These are phyloP conservation scores for Hippocampus abdominalis DNA, from an alignment of 2,113 vertebrate genomes.

Conservation along the genomic window DNA sequence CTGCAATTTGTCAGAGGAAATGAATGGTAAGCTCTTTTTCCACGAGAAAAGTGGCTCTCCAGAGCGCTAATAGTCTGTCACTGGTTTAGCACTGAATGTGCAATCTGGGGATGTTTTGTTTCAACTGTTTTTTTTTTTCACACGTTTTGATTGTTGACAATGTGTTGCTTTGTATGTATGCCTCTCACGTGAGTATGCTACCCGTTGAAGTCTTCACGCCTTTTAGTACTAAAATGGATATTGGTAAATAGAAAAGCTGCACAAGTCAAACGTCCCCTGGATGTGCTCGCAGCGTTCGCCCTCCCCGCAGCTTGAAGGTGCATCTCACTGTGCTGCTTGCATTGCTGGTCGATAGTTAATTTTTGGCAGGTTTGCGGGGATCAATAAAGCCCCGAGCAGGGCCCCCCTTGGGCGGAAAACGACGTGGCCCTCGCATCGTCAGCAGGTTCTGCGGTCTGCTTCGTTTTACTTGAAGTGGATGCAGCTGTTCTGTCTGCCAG, in stretches of 20 bases:
- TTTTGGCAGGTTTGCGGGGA: slow-evolving; percentile 62
- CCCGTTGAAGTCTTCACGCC: neutral
- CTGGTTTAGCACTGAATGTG: slow-evolving; percentile 50
- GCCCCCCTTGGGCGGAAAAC: slow-evolving; percentile 33
- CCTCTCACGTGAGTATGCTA: too few relatives aligned
- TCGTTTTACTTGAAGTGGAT: slow-evolving; percentile 56
- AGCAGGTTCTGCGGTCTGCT: slow-evolving; percentile 56
- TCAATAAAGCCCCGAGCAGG: slow-evolving; percentile 64
- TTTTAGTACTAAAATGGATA: neutral
- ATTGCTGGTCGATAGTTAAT: slow-evolving; percentile 74
- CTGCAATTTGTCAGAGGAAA: slow-evolving; percentile 70
- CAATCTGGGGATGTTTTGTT: slow-evolving; percentile 41
- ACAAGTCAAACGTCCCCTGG: slow-evolving; percentile 15
- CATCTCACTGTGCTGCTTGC: slow-evolving; percentile 52
- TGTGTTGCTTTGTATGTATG: neutral
- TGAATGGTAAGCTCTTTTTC: slow-evolving; percentile 37
- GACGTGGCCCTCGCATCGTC: slow-evolving; percentile 48
- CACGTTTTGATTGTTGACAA: slow-evolving; percentile 43
- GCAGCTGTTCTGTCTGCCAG: slow-evolving; percentile 60
- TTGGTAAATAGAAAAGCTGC: neutral
- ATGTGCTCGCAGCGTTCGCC: slow-evolving; percentile 15
- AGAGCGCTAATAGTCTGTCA: slow-evolving; percentile 54
- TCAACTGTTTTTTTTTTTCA: slow-evolving; percentile 55
- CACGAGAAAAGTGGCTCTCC: slow-evolving; percentile 49
- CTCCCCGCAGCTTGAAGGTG: slow-evolving; percentile 34